Percentiles rank a stretch among this genome's conserved stretches.
Conservation (phyloP, 92 coral and sea anemone genomes). For the Scolanthus callimorphus region DNA sequence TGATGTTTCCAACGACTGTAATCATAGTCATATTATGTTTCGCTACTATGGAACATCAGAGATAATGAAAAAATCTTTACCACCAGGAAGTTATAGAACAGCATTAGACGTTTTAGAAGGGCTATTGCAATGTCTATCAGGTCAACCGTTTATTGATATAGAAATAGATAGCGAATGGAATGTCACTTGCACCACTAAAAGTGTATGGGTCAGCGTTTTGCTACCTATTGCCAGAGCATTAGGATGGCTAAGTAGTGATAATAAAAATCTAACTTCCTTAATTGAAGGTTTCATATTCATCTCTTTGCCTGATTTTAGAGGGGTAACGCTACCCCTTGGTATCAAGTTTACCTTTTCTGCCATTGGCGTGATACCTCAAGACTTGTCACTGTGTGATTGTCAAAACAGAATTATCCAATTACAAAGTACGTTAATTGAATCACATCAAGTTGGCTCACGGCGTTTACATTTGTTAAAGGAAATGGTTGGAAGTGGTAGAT, state of each 20-base stretch:
- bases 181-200: background rate
- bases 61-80: background rate
- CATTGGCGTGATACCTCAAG: background rate
- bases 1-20: background rate
- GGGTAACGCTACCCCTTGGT: background rate
- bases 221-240: background rate
- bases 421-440: background rate
- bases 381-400: background rate
- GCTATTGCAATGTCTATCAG: background rate
- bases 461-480: background rate
- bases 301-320: background rate
- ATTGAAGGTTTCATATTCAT: background rate
- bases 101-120: slow-evolving; percentile 4
- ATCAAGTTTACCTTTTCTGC: background rate
- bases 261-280: background rate
- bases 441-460: background rate
- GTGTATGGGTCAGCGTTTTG: background rate
- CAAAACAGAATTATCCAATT: background rate
- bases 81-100: slow-evolving; percentile 7
- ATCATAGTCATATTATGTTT: background rate
- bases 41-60: background rate
- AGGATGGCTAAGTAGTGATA: background rate
- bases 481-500: background rate
- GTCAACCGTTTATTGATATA: background rate
- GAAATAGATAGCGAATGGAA: background rate